A percentile compares a stretch with the other conserved stretches of the same genome.
These are phyloP conservation scores for Anguilla japonica DNA, from an alignment of 2,113 vertebrate genomes.

Conservation along the genomic window DNA sequence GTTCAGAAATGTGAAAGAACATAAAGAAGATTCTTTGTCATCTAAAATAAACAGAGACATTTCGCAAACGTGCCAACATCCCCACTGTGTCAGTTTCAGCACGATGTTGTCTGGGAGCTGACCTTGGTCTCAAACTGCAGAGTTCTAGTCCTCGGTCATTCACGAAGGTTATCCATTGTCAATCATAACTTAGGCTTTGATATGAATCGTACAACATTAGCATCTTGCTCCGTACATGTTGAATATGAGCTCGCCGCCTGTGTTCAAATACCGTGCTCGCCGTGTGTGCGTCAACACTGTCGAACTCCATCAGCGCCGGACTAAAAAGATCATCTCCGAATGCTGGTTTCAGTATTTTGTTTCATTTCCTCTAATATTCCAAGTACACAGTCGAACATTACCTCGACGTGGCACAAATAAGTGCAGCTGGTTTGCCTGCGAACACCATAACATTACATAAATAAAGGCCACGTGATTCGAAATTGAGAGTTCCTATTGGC, in stretches of 20 bases:
- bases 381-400: neutral
- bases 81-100: neutral
- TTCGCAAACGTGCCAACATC: neutral
- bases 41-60: constrained; percentile 6
- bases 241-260: constrained; percentile 33
- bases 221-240: constrained; percentile 31
- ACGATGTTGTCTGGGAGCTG: neutral
- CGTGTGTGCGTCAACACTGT: neutral
- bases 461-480: constrained; percentile 68
- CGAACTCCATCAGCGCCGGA: constrained; percentile 28
- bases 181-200: constrained; percentile 40
- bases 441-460: constrained; percentile 71
- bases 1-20: neutral
- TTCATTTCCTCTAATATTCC: neutral
- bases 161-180: constrained; percentile 23
- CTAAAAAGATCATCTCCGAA: neutral
- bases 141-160: neutral
- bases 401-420: neutral
- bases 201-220: constrained; percentile 35
- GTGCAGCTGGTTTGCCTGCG: constrained; percentile 48
- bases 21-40: neutral
- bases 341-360: neutral
- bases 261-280: constrained; percentile 19
- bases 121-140: neutral
- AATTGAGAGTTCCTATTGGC: constrained; percentile 60